A percentile compares a stretch with the other conserved stretches of the same genome.
Conservation (phyloP, 2,797 vertebrate genomes). For the Sphenodon punctatus region DNA sequence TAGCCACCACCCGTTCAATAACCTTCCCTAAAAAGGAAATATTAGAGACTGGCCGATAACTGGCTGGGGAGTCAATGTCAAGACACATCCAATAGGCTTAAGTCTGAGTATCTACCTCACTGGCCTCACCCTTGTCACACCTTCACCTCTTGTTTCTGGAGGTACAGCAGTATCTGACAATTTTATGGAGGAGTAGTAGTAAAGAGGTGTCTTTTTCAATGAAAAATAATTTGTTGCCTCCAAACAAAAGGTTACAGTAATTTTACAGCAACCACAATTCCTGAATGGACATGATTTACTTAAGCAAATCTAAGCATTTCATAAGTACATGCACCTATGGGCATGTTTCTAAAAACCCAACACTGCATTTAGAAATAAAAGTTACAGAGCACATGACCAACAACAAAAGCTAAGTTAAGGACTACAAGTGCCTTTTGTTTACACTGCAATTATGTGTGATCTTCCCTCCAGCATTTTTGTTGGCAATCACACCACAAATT, state of each 20-base stretch:
- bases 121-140: too few species aligned
- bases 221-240: background rate
- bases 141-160: background rate
- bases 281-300: background rate
- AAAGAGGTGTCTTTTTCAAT: background rate
- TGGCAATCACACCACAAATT: background rate
- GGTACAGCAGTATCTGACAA: background rate
- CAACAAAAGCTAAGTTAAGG: constrained; percentile 3
- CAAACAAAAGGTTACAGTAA: background rate
- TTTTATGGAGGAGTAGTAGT: background rate
- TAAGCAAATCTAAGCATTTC: background rate
- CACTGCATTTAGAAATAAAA: constrained; percentile 32
- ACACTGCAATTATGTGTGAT: constrained; percentile 17
- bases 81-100: too few species aligned
- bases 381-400: constrained; percentile 9
- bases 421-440: constrained; percentile 1
- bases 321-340: background rate
- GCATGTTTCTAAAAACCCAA: background rate
- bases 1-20: too few species aligned
- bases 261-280: background rate
- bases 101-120: too few species aligned
- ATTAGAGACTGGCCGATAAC: too few species aligned
- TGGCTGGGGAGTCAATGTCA: too few species aligned
- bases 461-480: background rate
- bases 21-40: too few species aligned